A percentile compares a stretch with the other conserved stretches of the same genome.
Conservation (phyloP, 2,797 vertebrate species). For the Chiroxiphia lanceolata region DNA sequence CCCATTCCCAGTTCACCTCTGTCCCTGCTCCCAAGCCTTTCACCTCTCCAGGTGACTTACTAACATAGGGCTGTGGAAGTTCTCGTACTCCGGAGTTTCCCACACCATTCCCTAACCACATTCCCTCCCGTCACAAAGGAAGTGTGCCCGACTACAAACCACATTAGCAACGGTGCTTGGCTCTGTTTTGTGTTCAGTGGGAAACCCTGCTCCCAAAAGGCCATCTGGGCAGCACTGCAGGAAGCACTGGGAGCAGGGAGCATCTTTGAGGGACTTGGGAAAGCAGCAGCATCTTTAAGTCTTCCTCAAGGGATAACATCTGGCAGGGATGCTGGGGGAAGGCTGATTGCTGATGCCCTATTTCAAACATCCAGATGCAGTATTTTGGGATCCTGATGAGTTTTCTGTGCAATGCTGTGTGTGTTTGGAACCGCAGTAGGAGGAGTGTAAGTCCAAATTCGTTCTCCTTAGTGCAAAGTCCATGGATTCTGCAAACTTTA, state of each 20-base stretch:
- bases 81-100: constrained; percentile 73
- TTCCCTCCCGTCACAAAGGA: constrained; percentile 80
- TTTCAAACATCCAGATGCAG: not conserved
- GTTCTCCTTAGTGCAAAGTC: not conserved
- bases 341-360: not conserved
- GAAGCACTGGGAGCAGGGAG: not conserved
- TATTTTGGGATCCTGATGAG: not conserved
- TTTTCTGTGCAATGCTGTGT: not conserved
- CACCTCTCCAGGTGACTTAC: not conserved
- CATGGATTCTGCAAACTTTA: not conserved
- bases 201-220: constrained; percentile 73
- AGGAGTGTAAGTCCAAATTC: not conserved
- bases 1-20: not conserved
- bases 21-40: not conserved
- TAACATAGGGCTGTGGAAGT: constrained; percentile 60
- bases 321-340: constrained; percentile 34
- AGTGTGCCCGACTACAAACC: constrained; percentile 82
- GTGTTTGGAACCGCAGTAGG: not conserved
- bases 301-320: constrained; percentile 61
- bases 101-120: constrained; percentile 72
- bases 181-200: constrained; percentile 73
- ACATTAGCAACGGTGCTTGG: constrained; percentile 76
- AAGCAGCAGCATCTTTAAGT: constrained; percentile 1
- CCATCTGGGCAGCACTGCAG: constrained; percentile 74
- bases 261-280: not conserved